Evolutionary conservation across 2,888 invertebrate genomes (phyloP).

Genomic region (Nebria brevicollis): DNA sequence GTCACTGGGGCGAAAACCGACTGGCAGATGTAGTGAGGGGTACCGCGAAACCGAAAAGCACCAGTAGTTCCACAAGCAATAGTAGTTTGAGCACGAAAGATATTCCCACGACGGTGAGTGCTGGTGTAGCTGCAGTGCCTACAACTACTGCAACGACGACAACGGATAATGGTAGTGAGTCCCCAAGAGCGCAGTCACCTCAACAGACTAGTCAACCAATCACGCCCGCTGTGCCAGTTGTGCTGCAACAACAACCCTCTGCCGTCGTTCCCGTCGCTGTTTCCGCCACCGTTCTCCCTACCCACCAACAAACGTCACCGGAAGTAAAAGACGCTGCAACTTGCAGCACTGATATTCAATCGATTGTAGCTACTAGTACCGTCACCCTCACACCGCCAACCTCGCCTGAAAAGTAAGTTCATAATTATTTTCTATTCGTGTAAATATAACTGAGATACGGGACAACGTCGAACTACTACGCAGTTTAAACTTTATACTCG

Average conservation of each 20-base stretch:
- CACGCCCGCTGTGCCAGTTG: conserved; percentile 1
- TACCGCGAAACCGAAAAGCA: conserved; percentile 70
- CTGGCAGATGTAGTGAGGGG: conserved; percentile 84
- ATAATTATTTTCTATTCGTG: conserved; percentile 45
- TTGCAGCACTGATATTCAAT: conserved; percentile 57
- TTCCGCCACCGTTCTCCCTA: conserved; percentile 52
- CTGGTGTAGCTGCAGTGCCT: conserved; percentile 44
- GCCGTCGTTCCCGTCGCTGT: conserved; percentile 55
- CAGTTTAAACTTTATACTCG: background rate
- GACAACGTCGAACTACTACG: background rate
- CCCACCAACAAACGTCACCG: conserved; percentile 55
- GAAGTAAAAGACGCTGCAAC: conserved; percentile 56
- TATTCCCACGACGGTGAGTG: conserved; percentile 24
- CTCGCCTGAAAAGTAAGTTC: conserved; percentile 70
- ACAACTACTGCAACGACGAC: conserved; percentile 49
- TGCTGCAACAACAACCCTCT: conserved; percentile 50
- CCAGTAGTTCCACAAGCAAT: conserved; percentile 53
- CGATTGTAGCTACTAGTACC: conserved; percentile 59
- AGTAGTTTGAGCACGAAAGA: conserved; percentile 48
- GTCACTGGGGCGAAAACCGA: conserved; percentile 69
- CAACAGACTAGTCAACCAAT: conserved; percentile 33
- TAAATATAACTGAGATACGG: too few species aligned
- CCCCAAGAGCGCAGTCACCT: conserved; percentile 44
- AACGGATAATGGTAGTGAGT: conserved; percentile 50
- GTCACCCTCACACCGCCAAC: conserved; percentile 68